Base-by-base conservation (phyloP, 2,113 vertebrate species). In the Coturnix japonica region DNA sequence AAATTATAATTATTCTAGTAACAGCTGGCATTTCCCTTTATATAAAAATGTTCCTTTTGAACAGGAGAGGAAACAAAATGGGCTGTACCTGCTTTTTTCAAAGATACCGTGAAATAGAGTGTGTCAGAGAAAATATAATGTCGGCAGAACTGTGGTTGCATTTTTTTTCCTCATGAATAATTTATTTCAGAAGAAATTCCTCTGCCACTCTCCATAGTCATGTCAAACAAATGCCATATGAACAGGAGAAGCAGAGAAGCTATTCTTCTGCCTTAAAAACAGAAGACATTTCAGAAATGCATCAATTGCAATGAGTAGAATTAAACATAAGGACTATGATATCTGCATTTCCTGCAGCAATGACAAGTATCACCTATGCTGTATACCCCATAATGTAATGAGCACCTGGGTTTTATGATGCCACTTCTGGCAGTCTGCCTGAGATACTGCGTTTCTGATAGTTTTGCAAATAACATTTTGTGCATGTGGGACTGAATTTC, bases 1-100 rank as follows among this genome's bases (percentile, higher is more conserved):
- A 64, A 95, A 93, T 96, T 92, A 72, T 89, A 91, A 92, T 95
- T 78, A 87, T 95, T 77, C 33, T 61, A 92, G 75, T 85, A 87
- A 66, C 96, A 93, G 73, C 92, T 83, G 95, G 77, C 64, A 88
- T 96, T 96, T 94, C 41, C 85, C 30, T 60, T 72, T 61, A 61
- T 77, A 65, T 46, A 65, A 47, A 90, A 95, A 87, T 91, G 86
- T 90, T 92, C 79, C 59, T 82, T 94, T 94, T 83, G 88, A 85
- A 95, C 63, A 91, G n/a, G 69, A 89, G 41, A 81, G 77, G 74
- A 87, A 95, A 72, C 25, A 91, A 87, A 96, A 93, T 81, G 77
- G 67, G 87, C 67, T 87, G 21, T 49, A 49, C 59, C 75, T 91
- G 79, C 64, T 44, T 74, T 78, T 94, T 69, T 30, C 60, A 94